Conservation (phyloP, 2,888 invertebrate species). For the Xanthorhoe spadicearia region DNA sequence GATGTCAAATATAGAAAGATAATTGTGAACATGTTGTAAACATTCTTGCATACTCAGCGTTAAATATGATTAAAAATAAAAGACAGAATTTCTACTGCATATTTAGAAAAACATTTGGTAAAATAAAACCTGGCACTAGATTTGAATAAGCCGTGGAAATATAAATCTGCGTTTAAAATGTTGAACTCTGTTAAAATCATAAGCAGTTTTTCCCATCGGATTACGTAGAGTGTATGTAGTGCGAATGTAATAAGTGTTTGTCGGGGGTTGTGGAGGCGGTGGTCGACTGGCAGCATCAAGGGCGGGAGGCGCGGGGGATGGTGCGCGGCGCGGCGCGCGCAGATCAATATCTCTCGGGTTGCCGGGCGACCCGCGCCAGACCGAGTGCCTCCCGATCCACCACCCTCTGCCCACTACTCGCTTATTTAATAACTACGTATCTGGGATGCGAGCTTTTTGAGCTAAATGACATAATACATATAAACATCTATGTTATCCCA, state of each 20-base stretch:
- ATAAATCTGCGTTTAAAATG: slow-evolving; percentile 15
- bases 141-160: background rate
- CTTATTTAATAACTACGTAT: slow-evolving; percentile 80
- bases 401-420: slow-evolving; percentile 73
- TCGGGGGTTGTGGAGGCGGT: slow-evolving; percentile 61
- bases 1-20: background rate
- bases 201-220: slow-evolving; percentile 78
- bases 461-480: slow-evolving; percentile 74
- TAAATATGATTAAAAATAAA: background rate
- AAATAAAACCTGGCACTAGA: background rate
- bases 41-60: background rate
- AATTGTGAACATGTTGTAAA: background rate
- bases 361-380: slow-evolving; percentile 86
- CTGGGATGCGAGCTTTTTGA: slow-evolving; percentile 80
- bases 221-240: slow-evolving; percentile 80
- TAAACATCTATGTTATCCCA: slow-evolving; percentile 44
- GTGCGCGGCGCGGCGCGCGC: slow-evolving; percentile 75
- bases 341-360: slow-evolving; percentile 84
- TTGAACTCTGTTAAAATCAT: slow-evolving; percentile 52
- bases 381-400: slow-evolving; percentile 86
- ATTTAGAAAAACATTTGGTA: background rate
- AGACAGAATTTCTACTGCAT: background rate
- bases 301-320: slow-evolving; percentile 72
- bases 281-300: slow-evolving; percentile 71
- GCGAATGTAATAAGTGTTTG: slow-evolving; percentile 82